Evolutionary conservation across 2,888 invertebrate species (phyloP).

Genomic region (Thereva nobilitata): DNA sequence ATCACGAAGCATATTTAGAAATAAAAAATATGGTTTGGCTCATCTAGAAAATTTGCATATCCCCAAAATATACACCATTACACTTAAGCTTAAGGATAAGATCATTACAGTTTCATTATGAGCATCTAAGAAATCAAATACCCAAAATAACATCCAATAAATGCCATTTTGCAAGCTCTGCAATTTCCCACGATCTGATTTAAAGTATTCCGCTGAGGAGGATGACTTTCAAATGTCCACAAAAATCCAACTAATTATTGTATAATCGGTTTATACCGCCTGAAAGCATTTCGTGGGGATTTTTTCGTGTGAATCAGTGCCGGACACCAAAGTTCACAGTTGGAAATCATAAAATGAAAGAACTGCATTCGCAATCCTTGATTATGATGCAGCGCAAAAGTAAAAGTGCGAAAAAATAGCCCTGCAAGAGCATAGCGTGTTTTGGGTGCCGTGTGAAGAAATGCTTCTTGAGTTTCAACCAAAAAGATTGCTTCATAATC

Average conservation of each 20-base stretch:
- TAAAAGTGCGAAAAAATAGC: conserved; percentile 19
- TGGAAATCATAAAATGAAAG: conserved; percentile 15
- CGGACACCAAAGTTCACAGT: conserved; percentile 2
- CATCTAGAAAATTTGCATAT: no score
- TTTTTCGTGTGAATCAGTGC: conserved; percentile 6
- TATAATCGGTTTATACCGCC: conserved; percentile 27
- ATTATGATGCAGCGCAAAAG: conserved; percentile 11
- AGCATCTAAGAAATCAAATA: no score
- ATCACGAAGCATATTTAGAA: no score
- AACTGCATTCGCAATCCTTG: conserved; percentile 2
- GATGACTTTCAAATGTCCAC: conserved; percentile 4
- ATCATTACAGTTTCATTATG: no score
- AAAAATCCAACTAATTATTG: conserved; percentile 29
- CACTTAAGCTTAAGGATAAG: no score
- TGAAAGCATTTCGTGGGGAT: conserved; percentile 22
- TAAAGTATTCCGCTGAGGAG: background rate
- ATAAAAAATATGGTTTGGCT: no score
- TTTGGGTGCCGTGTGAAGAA: conserved; percentile 2
- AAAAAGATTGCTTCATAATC: conserved; percentile 17
- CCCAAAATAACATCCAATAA: no score
- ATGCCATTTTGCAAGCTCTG: background rate
- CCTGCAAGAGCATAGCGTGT: background rate
- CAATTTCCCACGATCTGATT: conserved; percentile 23
- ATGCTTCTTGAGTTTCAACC: background rate
- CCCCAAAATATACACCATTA: no score